Evolutionary conservation across 2,888 invertebrate genomes (phyloP), one percentile per base, ranked within the genome.

Genomic region (Hetaerina titia): DNA sequence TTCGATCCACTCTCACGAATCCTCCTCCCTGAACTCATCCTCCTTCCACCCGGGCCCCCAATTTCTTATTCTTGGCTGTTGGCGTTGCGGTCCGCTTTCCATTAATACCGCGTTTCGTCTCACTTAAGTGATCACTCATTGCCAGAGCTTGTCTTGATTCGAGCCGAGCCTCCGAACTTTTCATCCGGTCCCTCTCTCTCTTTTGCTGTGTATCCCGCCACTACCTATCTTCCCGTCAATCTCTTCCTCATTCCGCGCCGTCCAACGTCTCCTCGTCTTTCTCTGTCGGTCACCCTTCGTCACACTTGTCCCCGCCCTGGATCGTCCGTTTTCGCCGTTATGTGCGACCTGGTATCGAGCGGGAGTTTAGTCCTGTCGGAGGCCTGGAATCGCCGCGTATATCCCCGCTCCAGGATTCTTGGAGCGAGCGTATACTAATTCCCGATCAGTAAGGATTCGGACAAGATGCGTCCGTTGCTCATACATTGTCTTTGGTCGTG

Each of bases 71-170:
- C 90, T 63, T 64, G 90, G 90, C 64, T 90, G 63, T 31, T 63
- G 90, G 90, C 45, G 90, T 31, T 31, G 90, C 90, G 90, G 90
- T 64, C 56, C 74, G 64, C 31, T 92, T 69, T 92, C 92, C 69
- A 69, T 56, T 69, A 92, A 92, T 92, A 69, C 74, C 92, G 56
- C 92, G 69, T 74, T 92, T 92, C 92, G 92, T 92, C 74, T 92
- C 92, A 92, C 69, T 90, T 69, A 74, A 74, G 92, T 56, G 22
- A 92, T 92, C 92, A 57, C 92, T 92, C 92, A 69, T 92, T 64
- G 69, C 69, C 74, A 22, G 64, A 31, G 92, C 69, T 92, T 69
- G 92, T 92, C 92, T 92, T 64, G 92, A 92, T 92, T 31, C 92
- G 92, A 45, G 56, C 13, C 92, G 15, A 7, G n/a, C 92, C 15